Evolutionary conservation across 1,140 invertebrate genomes (phyloP), one percentile per base, ranked within the genome.

Genomic region (Chionoecetes opilio): DNA sequence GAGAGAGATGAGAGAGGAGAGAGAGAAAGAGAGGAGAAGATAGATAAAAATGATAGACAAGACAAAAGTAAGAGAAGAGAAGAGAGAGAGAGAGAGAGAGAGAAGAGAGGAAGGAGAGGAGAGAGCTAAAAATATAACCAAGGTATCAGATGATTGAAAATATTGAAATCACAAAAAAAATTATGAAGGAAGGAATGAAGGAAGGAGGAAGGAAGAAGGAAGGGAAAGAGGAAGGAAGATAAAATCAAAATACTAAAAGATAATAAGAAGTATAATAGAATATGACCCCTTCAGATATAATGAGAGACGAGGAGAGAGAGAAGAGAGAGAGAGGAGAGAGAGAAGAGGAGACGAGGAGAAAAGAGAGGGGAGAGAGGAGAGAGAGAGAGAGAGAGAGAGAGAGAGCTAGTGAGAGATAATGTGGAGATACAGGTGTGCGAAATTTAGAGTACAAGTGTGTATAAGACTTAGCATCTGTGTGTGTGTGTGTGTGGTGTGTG

Each of bases 41-140:
- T n/a, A 41, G n/a, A 53, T 21, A 90, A 3, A 38, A 0, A 38
- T n/a, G 26, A 9, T 35, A n/a, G 11, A 3, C 17, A 46, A 41
- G 14, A 53, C 3, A n/a, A 31, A 41, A 26, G 14, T 0, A 26
- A 26, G 63, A 82, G 53, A 82, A 35, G 82, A 63, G 9, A 26
- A 92, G 63, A 31, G 41, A 75, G 29, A 91, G 90, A 75, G 53
- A 91, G 41, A 63, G 46, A 29, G 26, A 91, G n/a, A 63, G 29
- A 63, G 89, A n/a, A 21, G 53, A 34, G n/a, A 63, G 26, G 53
- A 1, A 34, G 31, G 17, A 5, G 14, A 2, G 32, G 37, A 5
- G 38, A 35, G 9, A 0, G 85, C 1, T 34, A 87, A 2, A 6
- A 35, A 14, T 53, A 53, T 11, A 53, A n/a, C n/a, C n/a, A n/a